Evolutionary conservation across 2,888 invertebrate genomes (phyloP).

Genomic region (Eristalinus aeneus): DNA sequence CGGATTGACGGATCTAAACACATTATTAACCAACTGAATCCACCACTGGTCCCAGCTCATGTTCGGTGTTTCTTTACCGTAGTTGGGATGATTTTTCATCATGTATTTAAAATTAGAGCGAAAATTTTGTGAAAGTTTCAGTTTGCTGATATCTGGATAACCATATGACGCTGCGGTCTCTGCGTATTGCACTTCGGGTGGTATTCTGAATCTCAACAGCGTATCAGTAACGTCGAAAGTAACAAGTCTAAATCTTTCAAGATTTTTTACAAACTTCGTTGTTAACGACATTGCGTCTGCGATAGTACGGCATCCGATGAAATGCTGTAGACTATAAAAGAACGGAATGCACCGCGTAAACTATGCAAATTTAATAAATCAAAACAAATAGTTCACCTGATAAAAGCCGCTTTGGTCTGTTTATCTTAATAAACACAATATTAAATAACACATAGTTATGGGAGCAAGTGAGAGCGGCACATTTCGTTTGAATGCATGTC

Average conservation of each 20-base stretch:
- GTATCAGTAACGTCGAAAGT: constrained; percentile 96
- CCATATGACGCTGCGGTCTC: constrained; percentile 86
- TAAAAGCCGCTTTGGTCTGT: not conserved
- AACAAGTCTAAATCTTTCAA: constrained; percentile 82
- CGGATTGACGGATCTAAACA: constrained; percentile 74
- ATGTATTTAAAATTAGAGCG: constrained; percentile 84
- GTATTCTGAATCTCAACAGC: constrained; percentile 85
- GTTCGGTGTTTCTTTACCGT: constrained; percentile 84
- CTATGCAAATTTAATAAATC: not conserved
- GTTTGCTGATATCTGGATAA: constrained; percentile 73
- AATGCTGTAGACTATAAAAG: not conserved
- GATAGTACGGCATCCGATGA: not conserved
- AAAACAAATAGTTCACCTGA: constrained; percentile 35
- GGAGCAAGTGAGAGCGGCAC: not conserved
- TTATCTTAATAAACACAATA: not conserved
- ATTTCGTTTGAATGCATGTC: not conserved
- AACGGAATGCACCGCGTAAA: not conserved
- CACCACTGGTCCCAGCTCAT: constrained; percentile 92
- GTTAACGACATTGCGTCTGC: constrained; percentile 71
- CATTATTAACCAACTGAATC: constrained; percentile 81
- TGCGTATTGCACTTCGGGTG: constrained; percentile 87
- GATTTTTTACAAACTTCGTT: constrained; percentile 75
- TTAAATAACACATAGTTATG: not conserved
- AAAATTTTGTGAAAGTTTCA: constrained; percentile 82
- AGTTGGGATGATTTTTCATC: constrained; percentile 88